These are phyloP conservation scores for Tor tambroides DNA, from an alignment of 2,113 vertebrate genomes.

Conservation along the genomic window DNA sequence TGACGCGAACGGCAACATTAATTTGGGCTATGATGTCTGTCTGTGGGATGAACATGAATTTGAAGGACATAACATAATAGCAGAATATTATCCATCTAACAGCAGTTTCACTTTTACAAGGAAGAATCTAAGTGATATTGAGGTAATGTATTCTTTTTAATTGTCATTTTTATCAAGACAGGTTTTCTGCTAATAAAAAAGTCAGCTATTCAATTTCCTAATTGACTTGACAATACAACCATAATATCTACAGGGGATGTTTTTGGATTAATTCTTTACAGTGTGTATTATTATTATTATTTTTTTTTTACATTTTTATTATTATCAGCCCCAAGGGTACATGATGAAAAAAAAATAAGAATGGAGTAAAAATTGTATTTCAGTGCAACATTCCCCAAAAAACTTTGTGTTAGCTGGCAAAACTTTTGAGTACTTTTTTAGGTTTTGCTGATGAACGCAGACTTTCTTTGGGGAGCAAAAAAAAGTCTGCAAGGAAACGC, in stretches of 20 bases:
- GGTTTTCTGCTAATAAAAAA: not conserved
- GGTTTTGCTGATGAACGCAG: not conserved
- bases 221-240: not conserved
- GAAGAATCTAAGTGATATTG: slow-evolving; percentile 70
- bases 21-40: slow-evolving; percentile 79
- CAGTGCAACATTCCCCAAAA: not conserved
- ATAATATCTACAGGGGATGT: not conserved
- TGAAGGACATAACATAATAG: slow-evolving; percentile 68
- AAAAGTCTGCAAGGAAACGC: no score
- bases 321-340: not conserved
- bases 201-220: not conserved
- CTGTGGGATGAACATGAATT: slow-evolving; percentile 78
- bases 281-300: not conserved
- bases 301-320: no score
- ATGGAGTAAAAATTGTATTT: not conserved
- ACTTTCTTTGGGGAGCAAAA: not conserved
- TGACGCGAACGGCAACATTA: slow-evolving; percentile 80
- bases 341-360: not conserved
- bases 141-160: slow-evolving; percentile 68
- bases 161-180: not conserved
- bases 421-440: not conserved
- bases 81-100: slow-evolving; percentile 76
- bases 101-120: slow-evolving; percentile 70
- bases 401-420: not conserved
- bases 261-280: not conserved